Percentiles rank a stretch among this genome's conserved stretches.
phyloP scores from a whole-genome alignment of 2,888 invertebrate genomes.

The Synergus umbraculus region DNA sequence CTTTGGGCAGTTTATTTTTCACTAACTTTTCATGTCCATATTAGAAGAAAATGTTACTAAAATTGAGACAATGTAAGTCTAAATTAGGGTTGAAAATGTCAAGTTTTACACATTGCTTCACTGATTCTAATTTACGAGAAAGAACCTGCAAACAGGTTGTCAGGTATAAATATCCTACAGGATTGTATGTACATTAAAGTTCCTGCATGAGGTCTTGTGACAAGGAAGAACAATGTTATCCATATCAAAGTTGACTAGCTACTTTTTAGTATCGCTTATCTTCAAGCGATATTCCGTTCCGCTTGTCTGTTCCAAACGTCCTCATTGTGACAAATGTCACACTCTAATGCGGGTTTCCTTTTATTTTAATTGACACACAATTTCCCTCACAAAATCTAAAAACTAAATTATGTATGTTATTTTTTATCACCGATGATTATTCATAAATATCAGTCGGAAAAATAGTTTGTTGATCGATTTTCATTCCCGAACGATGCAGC shows the following conservation, averaged over 20 bases:
- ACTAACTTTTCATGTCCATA: no score
- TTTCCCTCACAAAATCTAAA: not conserved
- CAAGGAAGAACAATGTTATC: conserved; percentile 57
- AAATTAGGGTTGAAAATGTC: no score
- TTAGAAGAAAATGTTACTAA: no score
- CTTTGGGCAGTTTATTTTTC: no score
- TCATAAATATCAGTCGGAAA: no score
- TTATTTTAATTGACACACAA: not conserved
- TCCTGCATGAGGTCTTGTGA: conserved; percentile 17
- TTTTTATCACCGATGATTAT: no score
- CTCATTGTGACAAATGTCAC: conserved; percentile 16
- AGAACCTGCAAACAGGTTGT: not conserved
- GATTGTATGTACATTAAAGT: conserved; percentile 22
- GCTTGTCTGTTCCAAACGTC: conserved; percentile 11
- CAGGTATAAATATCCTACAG: not conserved
- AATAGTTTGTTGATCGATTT: no score
- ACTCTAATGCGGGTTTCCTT: conserved; percentile 35
- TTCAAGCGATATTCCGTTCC: conserved; percentile 56
- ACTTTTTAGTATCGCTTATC: conserved; percentile 61
- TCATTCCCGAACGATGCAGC: no score
- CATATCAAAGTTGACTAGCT: conserved; percentile 55
- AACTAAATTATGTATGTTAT: no score
- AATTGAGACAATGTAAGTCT: no score
- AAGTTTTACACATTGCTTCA: no score
- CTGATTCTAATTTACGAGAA: not conserved